Conservation (phyloP, 1,140 invertebrate genomes). For the Rhizoglyphus robini region DNA sequence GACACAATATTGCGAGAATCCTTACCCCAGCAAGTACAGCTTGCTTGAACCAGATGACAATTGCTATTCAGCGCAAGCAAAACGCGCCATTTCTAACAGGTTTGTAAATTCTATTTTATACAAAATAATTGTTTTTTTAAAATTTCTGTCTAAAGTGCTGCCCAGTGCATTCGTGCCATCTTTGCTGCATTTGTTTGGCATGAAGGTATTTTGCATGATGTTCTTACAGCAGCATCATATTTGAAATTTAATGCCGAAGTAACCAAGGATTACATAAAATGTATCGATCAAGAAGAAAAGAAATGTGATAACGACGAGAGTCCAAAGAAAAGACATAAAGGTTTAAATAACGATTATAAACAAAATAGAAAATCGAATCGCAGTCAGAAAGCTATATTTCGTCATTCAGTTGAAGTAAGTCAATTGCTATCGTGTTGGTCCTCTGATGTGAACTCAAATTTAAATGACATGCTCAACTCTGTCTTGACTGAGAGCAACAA, state of each 20-base stretch:
- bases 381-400: constrained; percentile 43
- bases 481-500: neutral
- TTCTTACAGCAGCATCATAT: constrained; percentile 90
- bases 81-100: constrained; percentile 19
- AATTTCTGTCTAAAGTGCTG: constrained; percentile 50
- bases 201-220: constrained; percentile 90
- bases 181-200: constrained; percentile 95
- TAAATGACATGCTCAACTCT: constrained; percentile 35
- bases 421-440: constrained; percentile 43
- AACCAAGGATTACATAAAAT: constrained; percentile 26
- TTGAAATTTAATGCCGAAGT: constrained; percentile 58
- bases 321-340: constrained; percentile 23
- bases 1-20: neutral
- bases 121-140: neutral
- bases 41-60: neutral
- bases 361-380: neutral
- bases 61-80: constrained; percentile 28
- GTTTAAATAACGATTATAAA: neutral
- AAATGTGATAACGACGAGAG: neutral
- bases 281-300: constrained; percentile 12
- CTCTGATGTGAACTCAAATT: constrained; percentile 53
- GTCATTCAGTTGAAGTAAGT: constrained; percentile 72
- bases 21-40: neutral
- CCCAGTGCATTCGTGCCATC: constrained; percentile 76
- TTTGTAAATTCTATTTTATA: neutral